These are phyloP conservation scores for Tupaia chinensis DNA, from an alignment of 2,113 vertebrate genomes.

Conservation along the genomic window DNA sequence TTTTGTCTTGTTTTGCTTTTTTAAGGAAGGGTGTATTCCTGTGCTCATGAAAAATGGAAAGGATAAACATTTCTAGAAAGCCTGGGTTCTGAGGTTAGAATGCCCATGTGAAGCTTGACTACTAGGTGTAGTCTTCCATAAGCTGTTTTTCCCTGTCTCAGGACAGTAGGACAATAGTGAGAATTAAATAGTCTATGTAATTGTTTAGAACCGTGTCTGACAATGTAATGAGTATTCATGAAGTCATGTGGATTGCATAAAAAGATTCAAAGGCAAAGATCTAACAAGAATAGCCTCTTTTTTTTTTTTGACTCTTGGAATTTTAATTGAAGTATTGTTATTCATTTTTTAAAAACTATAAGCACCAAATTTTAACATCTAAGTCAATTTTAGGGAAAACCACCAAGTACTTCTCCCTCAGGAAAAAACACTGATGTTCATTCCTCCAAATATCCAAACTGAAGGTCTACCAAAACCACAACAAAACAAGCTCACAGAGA, in stretches of 20 bases:
- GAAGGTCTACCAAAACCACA: no score
- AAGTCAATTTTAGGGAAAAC: no score
- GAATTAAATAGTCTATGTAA: not conserved
- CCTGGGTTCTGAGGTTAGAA: not conserved
- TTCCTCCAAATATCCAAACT: no score
- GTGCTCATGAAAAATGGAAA: constrained; percentile 4
- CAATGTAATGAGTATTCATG: not conserved
- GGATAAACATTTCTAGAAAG: not conserved
- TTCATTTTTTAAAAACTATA: no score
- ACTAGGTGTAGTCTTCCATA: not conserved
- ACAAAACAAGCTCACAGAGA: no score
- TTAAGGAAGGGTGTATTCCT: not conserved
- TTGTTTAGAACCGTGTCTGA: not conserved
- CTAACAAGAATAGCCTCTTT: not conserved
- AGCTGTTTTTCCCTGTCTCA: not conserved
- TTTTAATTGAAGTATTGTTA: no score
- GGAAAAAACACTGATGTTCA: no score
- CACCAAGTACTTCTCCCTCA: no score
- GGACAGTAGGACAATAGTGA: not conserved
- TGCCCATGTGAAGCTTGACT: not conserved
- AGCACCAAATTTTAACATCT: no score
- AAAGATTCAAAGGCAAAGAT: not conserved
- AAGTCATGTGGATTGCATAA: not conserved
- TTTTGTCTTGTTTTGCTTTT: not conserved
- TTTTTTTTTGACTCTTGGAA: no score